Conservation (phyloP, 2,888 invertebrate genomes). For the Euphydryas editha region DNA sequence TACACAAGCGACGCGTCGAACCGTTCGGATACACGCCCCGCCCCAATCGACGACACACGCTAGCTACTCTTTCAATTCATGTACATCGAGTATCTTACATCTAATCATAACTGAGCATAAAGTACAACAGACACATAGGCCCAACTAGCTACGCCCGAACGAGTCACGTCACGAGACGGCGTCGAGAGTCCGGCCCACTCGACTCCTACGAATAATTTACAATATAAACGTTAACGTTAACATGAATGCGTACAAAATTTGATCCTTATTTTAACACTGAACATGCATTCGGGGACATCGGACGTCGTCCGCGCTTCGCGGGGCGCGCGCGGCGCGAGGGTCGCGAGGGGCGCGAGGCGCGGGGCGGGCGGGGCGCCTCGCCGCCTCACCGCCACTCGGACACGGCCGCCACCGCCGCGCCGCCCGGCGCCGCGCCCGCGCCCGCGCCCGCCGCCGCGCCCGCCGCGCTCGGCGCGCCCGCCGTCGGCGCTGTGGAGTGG, state of each 20-base stretch:
- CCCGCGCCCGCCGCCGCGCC: slow-evolving; percentile 50
- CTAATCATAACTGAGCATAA: slow-evolving; percentile 80
- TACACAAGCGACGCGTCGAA: slow-evolving; percentile 6
- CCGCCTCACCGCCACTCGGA: slow-evolving; percentile 85
- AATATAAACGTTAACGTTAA: slow-evolving; percentile 67
- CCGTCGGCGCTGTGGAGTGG: not conserved
- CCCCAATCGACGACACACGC: slow-evolving; percentile 36
- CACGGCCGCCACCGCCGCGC: slow-evolving; percentile 73
- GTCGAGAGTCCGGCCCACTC: slow-evolving; percentile 55
- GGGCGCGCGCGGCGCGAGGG: slow-evolving; percentile 24
- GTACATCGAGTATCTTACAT: slow-evolving; percentile 52
- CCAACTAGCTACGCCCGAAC: slow-evolving; percentile 49
- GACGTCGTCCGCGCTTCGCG: slow-evolving; percentile 33
- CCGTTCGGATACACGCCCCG: slow-evolving; percentile 14
- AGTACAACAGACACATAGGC: slow-evolving; percentile 64
- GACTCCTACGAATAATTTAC: slow-evolving; percentile 74
- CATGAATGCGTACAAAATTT: slow-evolving; percentile 68
- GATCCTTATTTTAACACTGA: slow-evolving; percentile 23
- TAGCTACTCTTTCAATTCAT: slow-evolving; percentile 32
- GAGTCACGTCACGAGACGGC: slow-evolving; percentile 52
- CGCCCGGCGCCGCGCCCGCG: slow-evolving; percentile 16
- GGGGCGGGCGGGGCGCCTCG: slow-evolving; percentile 51
- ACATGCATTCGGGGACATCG: slow-evolving; percentile 13
- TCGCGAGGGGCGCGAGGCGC: slow-evolving; percentile 34
- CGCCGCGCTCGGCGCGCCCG: not conserved